Conservation (phyloP, 2,797 vertebrate species). For the Varecia variegata region DNA sequence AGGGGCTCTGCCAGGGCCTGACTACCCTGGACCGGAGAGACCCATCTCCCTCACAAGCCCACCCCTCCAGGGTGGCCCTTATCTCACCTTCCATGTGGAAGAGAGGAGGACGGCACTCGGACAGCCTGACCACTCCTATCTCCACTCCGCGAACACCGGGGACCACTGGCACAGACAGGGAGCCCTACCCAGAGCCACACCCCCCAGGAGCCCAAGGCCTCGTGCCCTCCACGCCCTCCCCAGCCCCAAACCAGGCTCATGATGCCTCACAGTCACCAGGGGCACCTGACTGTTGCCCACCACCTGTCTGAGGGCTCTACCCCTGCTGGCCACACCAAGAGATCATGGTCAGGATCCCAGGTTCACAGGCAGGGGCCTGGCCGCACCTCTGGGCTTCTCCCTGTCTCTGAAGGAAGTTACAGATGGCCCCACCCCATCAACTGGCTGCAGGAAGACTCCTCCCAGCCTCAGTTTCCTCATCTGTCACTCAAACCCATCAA, state of each 20-base stretch:
- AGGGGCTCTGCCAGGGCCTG: neutral
- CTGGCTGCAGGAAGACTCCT: neutral
- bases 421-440: rapidly evolving
- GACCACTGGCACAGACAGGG: no score
- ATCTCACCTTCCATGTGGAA: neutral
- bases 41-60: no score
- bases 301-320: neutral
- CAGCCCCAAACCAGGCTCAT: rapidly evolving
- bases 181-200: neutral
- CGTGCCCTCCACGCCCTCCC: rapidly evolving
- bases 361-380: constrained; percentile 44
- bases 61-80: neutral
- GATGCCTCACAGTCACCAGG: neutral
- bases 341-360: constrained; percentile 60
- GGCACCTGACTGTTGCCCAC: rapidly evolving
- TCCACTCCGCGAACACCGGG: no score
- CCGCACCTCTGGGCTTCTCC: neutral
- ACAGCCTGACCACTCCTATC: neutral
- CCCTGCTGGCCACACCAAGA: constrained; percentile 1
- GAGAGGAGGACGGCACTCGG: neutral
- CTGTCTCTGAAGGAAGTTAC: neutral
- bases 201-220: no score
- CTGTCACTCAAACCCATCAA: neutral
- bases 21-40: neutral
- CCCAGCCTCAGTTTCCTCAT: neutral